phyloP scores from a whole-genome alignment of 92 coral and sea anemone species.

The Umimayanthus chanpuru region DNA sequence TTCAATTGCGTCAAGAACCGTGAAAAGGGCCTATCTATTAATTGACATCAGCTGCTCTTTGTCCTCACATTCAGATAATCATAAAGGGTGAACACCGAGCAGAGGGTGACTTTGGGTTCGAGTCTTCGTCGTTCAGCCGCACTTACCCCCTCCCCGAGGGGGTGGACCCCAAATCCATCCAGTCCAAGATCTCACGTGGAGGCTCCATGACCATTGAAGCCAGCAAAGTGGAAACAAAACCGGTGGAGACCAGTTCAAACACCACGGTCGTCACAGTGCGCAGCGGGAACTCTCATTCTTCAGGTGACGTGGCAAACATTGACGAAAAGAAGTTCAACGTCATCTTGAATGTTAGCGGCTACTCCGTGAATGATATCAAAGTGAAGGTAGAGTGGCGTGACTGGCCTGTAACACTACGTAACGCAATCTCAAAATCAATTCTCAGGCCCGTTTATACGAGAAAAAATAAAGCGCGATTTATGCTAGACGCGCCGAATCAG shows the following conservation, averaged over 20 bases:
- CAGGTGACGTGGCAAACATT: slow-evolving; percentile 82
- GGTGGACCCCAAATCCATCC: slow-evolving; percentile 77
- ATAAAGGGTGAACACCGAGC: slow-evolving; percentile 88
- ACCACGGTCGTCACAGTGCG: slow-evolving; percentile 66
- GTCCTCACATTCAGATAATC: slow-evolving; percentile 43
- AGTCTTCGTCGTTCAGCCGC: slow-evolving; percentile 87
- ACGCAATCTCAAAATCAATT: not conserved
- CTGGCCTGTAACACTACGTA: not conserved
- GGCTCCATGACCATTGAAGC: slow-evolving; percentile 92
- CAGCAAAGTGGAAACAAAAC: slow-evolving; percentile 51
- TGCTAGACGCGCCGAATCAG: no score
- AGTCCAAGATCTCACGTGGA: slow-evolving; percentile 83
- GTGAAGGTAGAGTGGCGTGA: slow-evolving; percentile 57
- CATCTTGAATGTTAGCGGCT: slow-evolving; percentile 80
- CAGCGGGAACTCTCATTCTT: slow-evolving; percentile 33
- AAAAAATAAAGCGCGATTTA: no score
- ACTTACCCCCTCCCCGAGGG: slow-evolving; percentile 86
- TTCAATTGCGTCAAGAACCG: no score
- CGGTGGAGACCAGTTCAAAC: slow-evolving; percentile 54
- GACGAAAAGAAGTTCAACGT: slow-evolving; percentile 89
- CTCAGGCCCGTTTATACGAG: no score
- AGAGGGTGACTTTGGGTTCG: slow-evolving; percentile 90
- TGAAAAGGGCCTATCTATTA: no score
- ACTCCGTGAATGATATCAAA: slow-evolving; percentile 81
- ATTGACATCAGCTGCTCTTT: not conserved